Base-by-base conservation (phyloP, 2,797 vertebrate genomes). In the Pipistrellus pygmaeus region DNA sequence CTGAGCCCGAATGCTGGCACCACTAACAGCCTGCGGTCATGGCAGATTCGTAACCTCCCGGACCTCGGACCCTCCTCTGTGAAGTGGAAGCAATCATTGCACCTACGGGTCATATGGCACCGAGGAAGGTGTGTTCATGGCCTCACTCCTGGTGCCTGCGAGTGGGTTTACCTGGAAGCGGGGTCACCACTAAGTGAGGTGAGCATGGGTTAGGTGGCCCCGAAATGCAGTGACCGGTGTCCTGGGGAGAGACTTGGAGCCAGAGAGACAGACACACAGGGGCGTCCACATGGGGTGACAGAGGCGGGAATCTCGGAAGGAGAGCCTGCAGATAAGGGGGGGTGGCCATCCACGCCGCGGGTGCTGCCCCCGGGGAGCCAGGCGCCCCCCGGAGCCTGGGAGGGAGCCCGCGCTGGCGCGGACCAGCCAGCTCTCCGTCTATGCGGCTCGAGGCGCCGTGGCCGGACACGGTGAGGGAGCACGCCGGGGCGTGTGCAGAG, bases 151-250 rank as follows among this genome's bases (percentile, higher is more conserved):
- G 6, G 38, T 14, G 17, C 9, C 27, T 38, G 10, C 25, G 69
- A 85, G 77, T 11, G 69, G 30, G 80, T 23, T 86, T 44, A 60
- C 48, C 78, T 35, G n/a, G 71, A 92, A 78, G 62, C 1, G n/a
- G 23, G 25, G 13, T 48, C 38, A 9, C 27, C 35, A 76, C 18
- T 32, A 73, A 80, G 81, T 35, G 18, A 69, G 48, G 41, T 21
- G 60, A 12, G 27, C 7, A 5, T 9, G n/a, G 41, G 57, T 46
- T 32, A 51, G 85, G 30, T 21, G 51, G 21, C n/a, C 62, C 23
- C 60, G 10, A 27, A 78, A 64, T n/a, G 15, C 12, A 20, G 0
- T 9, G 46, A 15, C 23, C 20, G 32, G 7, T n/a, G 60, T 94
- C 75, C 51, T 21, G 44, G 76, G 44, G 60, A 81, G 32, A 88